Percentiles rank a stretch among this genome's conserved stretches.
phyloP scores from a whole-genome alignment of 2,888 invertebrate species.

The Aphodius sticticus region DNA sequence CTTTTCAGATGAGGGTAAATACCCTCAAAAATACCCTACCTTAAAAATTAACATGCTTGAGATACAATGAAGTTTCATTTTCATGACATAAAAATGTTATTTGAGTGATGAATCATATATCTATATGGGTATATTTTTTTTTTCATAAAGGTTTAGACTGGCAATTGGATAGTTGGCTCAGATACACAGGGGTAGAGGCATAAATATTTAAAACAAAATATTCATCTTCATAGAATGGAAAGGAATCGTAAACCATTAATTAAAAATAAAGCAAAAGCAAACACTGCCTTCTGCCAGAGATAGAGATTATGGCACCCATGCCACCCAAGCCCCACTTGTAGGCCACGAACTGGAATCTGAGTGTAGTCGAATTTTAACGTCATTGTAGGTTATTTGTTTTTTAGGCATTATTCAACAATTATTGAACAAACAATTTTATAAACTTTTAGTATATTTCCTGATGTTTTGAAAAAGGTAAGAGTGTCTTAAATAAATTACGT shows the following conservation, averaged over 20 bases:
- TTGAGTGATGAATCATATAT: background rate
- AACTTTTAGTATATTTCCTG: background rate
- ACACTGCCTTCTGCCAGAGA: background rate
- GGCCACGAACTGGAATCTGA: constrained; percentile 10
- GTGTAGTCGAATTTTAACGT: constrained; percentile 19
- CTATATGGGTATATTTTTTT: background rate
- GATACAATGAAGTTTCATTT: constrained; percentile 10
- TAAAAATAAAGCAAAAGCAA: background rate
- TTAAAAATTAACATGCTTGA: constrained; percentile 14
- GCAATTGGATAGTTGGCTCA: background rate
- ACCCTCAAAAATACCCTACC: too few relatives aligned
- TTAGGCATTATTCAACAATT: background rate
- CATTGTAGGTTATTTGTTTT: constrained; percentile 17
- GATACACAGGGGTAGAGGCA: background rate
- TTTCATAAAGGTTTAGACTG: background rate
- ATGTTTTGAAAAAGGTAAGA: background rate
- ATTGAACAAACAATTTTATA: background rate
- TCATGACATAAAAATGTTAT: background rate
- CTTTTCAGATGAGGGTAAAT: constrained; percentile 19
- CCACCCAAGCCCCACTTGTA: constrained; percentile 5
- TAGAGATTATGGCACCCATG: constrained; percentile 14
- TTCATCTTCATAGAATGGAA: background rate
- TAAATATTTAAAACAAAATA: background rate
- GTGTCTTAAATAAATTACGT: background rate
- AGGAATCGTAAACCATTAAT: background rate